Evolutionary conservation across 1,140 invertebrate species (phyloP), one percentile per base, ranked within the genome.

Genomic region (Wasmannia auropunctata): DNA sequence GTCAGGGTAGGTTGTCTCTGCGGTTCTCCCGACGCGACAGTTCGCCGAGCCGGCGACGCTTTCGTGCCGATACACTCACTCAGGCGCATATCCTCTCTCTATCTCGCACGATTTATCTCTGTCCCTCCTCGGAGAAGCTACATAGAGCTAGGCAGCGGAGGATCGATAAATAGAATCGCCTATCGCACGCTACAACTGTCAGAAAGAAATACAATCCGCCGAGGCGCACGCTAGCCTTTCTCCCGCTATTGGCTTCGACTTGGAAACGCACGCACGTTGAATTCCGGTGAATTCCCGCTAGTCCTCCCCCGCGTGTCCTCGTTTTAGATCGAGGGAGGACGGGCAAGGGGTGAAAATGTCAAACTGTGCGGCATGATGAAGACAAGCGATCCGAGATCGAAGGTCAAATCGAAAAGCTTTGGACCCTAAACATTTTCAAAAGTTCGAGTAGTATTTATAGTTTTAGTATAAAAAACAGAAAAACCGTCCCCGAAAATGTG

Each of bases 101-200:
- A 31, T 74, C 40, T 25, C 34, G 25, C 67, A 7, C 84, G 62
- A 79, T 83, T 83, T 83, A 83, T 86, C 58, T 86, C 65, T 58
- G 70, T 80, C 69, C 56, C 76, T 65, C 60, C 40, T 65, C 85
- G 75, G 40, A 67, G 51, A 75, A 85, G 87, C 86, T 88, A 91
- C 91, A 90, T 75, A 87, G 88, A 90, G 88, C 86, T 86, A 92
- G 88, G 87, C 83, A 67, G 86, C 76, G n/a, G 86, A 58, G 72
- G 89, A 93, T 93, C 92, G 92, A 93, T 93, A 93, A 72, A 92
- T 91, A 93, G 93, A 93, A 94, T 94, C 91, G 91, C 91, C 93
- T 93, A 93, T 93, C 86, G 91, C 91, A 93, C 90, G 92, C 89
- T 87, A 93, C 75, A 90, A 92, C 90, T 87, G 87, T 91, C 91